Base-by-base conservation (phyloP, 2,888 invertebrate species). In the Seira ritae region DNA sequence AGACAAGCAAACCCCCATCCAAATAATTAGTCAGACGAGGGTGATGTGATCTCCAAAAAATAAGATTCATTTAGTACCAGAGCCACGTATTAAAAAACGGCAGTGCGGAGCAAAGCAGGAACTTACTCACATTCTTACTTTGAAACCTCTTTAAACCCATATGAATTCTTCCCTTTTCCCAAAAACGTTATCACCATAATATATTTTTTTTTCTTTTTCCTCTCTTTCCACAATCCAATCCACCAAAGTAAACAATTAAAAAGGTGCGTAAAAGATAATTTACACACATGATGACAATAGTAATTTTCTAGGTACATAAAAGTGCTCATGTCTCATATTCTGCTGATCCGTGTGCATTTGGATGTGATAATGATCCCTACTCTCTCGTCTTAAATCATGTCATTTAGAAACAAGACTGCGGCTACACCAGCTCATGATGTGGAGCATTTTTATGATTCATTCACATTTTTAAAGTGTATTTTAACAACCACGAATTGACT, bases 201-300 rank as follows among this genome's bases (percentile, higher is more conserved):
- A 8, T 42, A 8, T 42, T 42, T 42, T 42, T 42, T 6, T 42
- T 6, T 42, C 42, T 42, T 42, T 8, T 42, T 12, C 42, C 42
- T 42, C 42, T 8, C 42, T 42, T 42, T 12, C 42, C 42, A 42
- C 42, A 42, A 42, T 68, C 50, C 20, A 20, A 71, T 79, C 78
- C 79, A 79, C 79, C 79, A 79, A 79, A 72, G 71, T 67, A 79
- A 79, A 71, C 22, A 66, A 22, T 75, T 67, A 42, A 42, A 42
- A 79, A 67, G 72, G 78, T 78, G 78, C 78, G 78, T 78, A 78
- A 42, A 42, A 42, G 42, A 78, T 70, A 78, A 71, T 78, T 78
- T 42, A 31, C 70, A 55, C 3, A 71, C 19, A 22, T 22, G 42
- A 42, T 42, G 42, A 42, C 42, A 42, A 42, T 42, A 42, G 42